These are phyloP conservation scores for Drosophila aff. DNA, from an alignment of 1,140 invertebrate species.

Conservation along the genomic window DNA sequence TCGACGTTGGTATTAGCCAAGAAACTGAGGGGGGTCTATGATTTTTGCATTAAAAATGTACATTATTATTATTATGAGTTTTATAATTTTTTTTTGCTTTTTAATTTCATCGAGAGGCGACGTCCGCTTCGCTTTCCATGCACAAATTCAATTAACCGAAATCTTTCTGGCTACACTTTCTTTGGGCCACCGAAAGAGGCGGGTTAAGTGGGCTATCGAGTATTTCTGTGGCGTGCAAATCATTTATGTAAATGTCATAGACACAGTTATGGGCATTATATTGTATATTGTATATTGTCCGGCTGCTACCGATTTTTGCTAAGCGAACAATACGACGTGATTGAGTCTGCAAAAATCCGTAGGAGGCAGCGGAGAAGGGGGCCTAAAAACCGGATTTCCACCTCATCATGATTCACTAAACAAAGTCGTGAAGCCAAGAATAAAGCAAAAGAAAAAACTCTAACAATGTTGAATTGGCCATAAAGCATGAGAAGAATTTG, in stretches of 20 bases:
- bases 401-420: constrained; percentile 38
- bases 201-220: constrained; percentile 37
- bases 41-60: constrained; percentile 63
- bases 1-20: constrained; percentile 40
- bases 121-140: constrained; percentile 47
- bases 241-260: constrained; percentile 61
- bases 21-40: constrained; percentile 36
- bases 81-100: not conserved
- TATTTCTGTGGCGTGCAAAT: constrained; percentile 62
- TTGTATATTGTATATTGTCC: constrained; percentile 25
- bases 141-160: constrained; percentile 63
- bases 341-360: constrained; percentile 45
- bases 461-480: constrained; percentile 31
- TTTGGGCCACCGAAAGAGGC: constrained; percentile 22
- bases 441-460: constrained; percentile 2
- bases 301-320: constrained; percentile 42
- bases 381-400: constrained; percentile 30
- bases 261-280: constrained; percentile 32
- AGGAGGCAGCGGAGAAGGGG: constrained; percentile 5
- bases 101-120: constrained; percentile 21
- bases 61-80: constrained; percentile 43
- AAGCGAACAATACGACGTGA: constrained; percentile 43
- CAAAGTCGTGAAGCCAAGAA: constrained; percentile 35
- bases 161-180: constrained; percentile 47
- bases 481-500: constrained; percentile 25